Evolutionary conservation across 2,888 invertebrate species (phyloP).

Genomic region (Drosophila algonquin): DNA sequence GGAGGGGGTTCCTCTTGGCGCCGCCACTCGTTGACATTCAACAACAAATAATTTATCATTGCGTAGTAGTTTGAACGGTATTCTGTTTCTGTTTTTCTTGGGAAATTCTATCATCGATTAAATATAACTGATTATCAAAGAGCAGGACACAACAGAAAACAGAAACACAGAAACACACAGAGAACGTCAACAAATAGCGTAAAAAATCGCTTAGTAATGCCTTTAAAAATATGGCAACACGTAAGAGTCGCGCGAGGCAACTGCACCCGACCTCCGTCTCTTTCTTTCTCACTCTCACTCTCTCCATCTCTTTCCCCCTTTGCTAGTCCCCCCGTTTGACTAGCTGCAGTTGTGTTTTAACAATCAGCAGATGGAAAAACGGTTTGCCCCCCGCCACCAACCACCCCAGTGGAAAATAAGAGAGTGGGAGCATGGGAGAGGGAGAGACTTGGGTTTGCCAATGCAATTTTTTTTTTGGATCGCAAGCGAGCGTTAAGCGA

Average conservation of each 20-base stretch:
- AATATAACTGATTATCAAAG: constrained; percentile 68
- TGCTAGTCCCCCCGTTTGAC: neutral
- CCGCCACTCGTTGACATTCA: neutral
- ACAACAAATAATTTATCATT: constrained; percentile 7
- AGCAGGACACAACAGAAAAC: constrained; percentile 42
- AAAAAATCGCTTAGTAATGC: constrained; percentile 78
- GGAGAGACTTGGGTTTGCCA: constrained; percentile 33
- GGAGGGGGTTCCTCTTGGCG: too few species aligned
- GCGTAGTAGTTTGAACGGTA: neutral
- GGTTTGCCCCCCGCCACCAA: constrained; percentile 48
- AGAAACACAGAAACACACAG: constrained; percentile 9
- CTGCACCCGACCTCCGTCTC: neutral
- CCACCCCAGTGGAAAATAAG: neutral
- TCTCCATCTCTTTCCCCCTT: neutral
- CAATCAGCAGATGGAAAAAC: constrained; percentile 64
- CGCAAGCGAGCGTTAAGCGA: constrained; percentile 48
- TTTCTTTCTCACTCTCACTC: neutral
- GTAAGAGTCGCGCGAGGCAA: constrained; percentile 59
- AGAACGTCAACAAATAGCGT: constrained; percentile 50
- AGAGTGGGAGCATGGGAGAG: constrained; percentile 29
- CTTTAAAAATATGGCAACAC: constrained; percentile 80
- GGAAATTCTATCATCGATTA: constrained; percentile 67
- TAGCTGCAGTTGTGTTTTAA: constrained; percentile 63
- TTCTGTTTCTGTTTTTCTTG: constrained; percentile 14
- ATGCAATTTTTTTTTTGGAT: constrained; percentile 54